Percentiles rank a stretch among this genome's conserved stretches.
phyloP scores from a whole-genome alignment of 2,113 vertebrate genomes.

The Felis catus region F.catus_Fca126_mat1.0 CM031426.1:54672001-54672500 shows the following conservation, averaged over 20 bases:
- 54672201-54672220: not conserved
- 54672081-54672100: too few relatives aligned
- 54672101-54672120: accelerated
- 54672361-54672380: not conserved
- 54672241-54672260: accelerated
- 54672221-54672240: accelerated
- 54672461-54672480: accelerated
- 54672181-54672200: not conserved
- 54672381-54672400: conserved; percentile 75
- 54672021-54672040: not conserved
- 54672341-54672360: conserved; percentile 86
- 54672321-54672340: conserved; percentile 74
- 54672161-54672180: not conserved
- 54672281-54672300: not conserved
- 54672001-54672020: not conserved
- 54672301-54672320: conserved; percentile 62
- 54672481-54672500: not conserved
- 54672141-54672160: accelerated
- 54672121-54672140: not conserved
- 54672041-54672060: not conserved
- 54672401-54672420: conserved; percentile 65
- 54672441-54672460: conserved; percentile 76
- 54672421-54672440: conserved; percentile 83
- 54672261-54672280: not conserved
- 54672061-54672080: accelerated